phyloP scores from a whole-genome alignment of 2,888 invertebrate species.

The Plagiodera versicolora region DNA sequence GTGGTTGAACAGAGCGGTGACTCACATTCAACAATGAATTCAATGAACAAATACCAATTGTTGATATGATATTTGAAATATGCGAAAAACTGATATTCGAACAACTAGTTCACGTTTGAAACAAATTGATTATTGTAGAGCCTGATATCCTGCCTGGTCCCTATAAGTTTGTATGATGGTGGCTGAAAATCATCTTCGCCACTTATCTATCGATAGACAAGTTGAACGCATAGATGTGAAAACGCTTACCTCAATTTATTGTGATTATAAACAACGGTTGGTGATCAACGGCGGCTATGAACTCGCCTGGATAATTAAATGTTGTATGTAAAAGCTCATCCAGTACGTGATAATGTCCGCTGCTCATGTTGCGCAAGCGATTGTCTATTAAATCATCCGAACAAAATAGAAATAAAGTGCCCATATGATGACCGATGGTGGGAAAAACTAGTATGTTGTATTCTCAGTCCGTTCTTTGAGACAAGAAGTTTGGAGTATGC shows the following conservation, averaged over 20 bases:
- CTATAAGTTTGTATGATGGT: not conserved
- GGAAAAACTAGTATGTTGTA: constrained; percentile 53
- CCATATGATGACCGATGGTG: constrained; percentile 52
- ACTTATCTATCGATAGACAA: constrained; percentile 16
- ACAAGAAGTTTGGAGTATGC: constrained; percentile 41
- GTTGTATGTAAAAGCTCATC: constrained; percentile 44
- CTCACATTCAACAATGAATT: too few relatives aligned
- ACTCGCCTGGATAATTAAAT: constrained; percentile 42
- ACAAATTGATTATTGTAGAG: too few relatives aligned
- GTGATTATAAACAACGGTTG: constrained; percentile 30
- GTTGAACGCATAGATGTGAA: constrained; percentile 22
- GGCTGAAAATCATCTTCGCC: constrained; percentile 11
- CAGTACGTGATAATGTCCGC: constrained; percentile 45
- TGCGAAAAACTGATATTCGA: too few relatives aligned
- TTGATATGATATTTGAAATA: too few relatives aligned
- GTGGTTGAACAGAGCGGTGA: too few relatives aligned
- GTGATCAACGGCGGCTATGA: constrained; percentile 35
- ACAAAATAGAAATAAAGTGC: constrained; percentile 51
- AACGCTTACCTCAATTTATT: constrained; percentile 25
- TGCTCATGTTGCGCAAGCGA: constrained; percentile 48
- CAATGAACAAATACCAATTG: too few relatives aligned
- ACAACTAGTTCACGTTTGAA: too few relatives aligned
- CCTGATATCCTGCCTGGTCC: too few relatives aligned
- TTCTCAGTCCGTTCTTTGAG: constrained; percentile 47
- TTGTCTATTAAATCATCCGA: constrained; percentile 53